Evolutionary conservation across 2,113 vertebrate species (phyloP).

Genomic region (Amia ocellicauda): DNA sequence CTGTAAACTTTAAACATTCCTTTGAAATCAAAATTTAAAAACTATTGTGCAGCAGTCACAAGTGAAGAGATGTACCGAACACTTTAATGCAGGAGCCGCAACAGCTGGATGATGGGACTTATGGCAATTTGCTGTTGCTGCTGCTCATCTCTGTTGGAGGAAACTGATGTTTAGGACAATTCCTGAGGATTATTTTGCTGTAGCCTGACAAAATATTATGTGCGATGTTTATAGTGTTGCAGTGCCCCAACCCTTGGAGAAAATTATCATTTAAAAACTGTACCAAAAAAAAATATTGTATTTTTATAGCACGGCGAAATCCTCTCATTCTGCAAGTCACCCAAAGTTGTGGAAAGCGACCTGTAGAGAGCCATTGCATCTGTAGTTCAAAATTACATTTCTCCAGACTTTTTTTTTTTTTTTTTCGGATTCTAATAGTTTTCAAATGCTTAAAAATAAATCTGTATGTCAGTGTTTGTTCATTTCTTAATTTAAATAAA

Average conservation of each 20-base stretch:
- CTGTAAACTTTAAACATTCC: conserved; percentile 65
- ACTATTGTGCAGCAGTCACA: conserved; percentile 28
- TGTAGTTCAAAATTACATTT: conserved; percentile 60
- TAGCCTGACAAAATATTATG: too few species aligned
- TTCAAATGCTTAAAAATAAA: conserved; percentile 74
- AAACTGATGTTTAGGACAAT: conserved; percentile 17
- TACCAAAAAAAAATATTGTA: too few species aligned
- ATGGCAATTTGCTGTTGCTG: conserved; percentile 34
- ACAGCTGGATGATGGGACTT: conserved; percentile 44
- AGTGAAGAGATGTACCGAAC: conserved; percentile 33
- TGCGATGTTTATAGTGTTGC: too few species aligned
- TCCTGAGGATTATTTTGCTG: too few species aligned
- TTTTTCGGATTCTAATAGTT: conserved; percentile 54
- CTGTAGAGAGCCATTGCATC: conserved; percentile 64
- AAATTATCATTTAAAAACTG: too few species aligned
- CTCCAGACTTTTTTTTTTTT: conserved; percentile 46
- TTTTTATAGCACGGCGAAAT: too few species aligned
- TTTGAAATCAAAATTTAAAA: conserved; percentile 35
- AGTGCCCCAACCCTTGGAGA: too few species aligned
- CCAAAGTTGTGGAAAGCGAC: conserved; percentile 46
- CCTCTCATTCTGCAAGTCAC: conserved; percentile 30
- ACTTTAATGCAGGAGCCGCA: conserved; percentile 51
- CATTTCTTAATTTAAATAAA: conserved; percentile 64
- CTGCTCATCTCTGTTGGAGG: conserved; percentile 43
- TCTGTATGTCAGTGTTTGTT: conserved; percentile 76